A percentile compares a stretch with the other conserved stretches of the same genome.
phyloP scores from a whole-genome alignment of 2,888 invertebrate species.

The Limulus polyphemus region DNA sequence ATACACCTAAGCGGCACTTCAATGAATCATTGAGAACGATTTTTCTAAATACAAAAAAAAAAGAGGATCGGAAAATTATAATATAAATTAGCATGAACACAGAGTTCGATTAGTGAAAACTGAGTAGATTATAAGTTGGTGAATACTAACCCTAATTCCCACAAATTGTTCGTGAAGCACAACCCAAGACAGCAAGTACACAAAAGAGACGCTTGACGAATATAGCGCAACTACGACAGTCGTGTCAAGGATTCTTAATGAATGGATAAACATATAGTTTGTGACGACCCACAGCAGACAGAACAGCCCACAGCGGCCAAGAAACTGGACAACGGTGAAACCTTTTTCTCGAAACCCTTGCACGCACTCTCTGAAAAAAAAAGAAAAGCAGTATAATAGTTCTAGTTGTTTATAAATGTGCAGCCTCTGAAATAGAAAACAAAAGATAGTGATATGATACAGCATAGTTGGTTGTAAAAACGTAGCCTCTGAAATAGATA shows the following conservation, averaged over 20 bases:
- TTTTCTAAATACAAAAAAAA: no score
- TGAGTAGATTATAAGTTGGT: no score
- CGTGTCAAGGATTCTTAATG: slow-evolving; percentile 69
- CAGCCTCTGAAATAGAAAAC: no score
- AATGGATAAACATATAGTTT: slow-evolving; percentile 80
- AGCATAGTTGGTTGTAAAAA: no score
- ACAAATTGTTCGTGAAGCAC: slow-evolving; percentile 92
- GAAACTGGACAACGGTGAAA: slow-evolving; percentile 62
- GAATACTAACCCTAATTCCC: slow-evolving; percentile 67
- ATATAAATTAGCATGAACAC: no score
- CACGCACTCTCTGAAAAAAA: slow-evolving; percentile 57
- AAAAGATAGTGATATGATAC: no score
- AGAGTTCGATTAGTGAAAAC: no score
- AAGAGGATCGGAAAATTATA: no score
- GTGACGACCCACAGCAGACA: slow-evolving; percentile 81
- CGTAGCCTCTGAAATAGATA: no score
- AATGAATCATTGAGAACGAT: no score
- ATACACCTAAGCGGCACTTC: no score
- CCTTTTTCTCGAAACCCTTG: slow-evolving; percentile 80
- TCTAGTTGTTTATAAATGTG: no score
- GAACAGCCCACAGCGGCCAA: slow-evolving; percentile 72
- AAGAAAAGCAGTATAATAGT: not conserved
- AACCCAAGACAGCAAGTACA: slow-evolving; percentile 89
- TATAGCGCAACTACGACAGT: slow-evolving; percentile 87
- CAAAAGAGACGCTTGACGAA: slow-evolving; percentile 82